Evolutionary conservation across 2,888 invertebrate species (phyloP).

Genomic region (Brachypalpus laphriformis): DNA sequence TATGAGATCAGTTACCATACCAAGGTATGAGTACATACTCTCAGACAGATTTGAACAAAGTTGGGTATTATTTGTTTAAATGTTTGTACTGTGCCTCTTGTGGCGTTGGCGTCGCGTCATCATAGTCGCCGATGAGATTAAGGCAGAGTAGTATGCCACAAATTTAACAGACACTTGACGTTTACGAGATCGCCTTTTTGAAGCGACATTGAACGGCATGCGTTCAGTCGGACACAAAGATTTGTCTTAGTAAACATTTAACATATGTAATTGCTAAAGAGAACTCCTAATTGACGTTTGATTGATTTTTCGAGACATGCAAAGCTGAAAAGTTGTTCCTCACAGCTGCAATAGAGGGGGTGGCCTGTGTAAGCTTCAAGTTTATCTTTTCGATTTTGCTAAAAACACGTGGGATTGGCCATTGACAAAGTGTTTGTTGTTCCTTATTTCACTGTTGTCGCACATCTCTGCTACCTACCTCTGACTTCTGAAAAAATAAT

Average conservation of each 20-base stretch:
- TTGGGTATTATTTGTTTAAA: constrained; percentile 1
- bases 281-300: constrained; percentile 31
- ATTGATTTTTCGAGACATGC: constrained; percentile 38
- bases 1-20: constrained; percentile 47
- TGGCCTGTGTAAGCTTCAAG: neutral
- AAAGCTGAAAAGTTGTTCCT: constrained; percentile 13
- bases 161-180: constrained; percentile 34
- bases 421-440: constrained; percentile 10
- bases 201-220: constrained; percentile 51
- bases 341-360: neutral
- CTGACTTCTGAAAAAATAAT: neutral
- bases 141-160: constrained; percentile 20
- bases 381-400: neutral
- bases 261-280: constrained; percentile 37
- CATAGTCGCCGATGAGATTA: constrained; percentile 1
- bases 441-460: neutral
- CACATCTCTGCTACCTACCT: neutral
- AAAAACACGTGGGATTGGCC: constrained; percentile 37
- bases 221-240: constrained; percentile 41
- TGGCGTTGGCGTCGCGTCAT: constrained; percentile 9
- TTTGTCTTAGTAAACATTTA: constrained; percentile 47
- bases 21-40: neutral
- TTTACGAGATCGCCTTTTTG: constrained; percentile 30
- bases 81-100: constrained; percentile 19
- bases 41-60: neutral